These are phyloP conservation scores for Platichthys flesus DNA, from an alignment of 2,113 vertebrate genomes.

Conservation along the genomic window DNA sequence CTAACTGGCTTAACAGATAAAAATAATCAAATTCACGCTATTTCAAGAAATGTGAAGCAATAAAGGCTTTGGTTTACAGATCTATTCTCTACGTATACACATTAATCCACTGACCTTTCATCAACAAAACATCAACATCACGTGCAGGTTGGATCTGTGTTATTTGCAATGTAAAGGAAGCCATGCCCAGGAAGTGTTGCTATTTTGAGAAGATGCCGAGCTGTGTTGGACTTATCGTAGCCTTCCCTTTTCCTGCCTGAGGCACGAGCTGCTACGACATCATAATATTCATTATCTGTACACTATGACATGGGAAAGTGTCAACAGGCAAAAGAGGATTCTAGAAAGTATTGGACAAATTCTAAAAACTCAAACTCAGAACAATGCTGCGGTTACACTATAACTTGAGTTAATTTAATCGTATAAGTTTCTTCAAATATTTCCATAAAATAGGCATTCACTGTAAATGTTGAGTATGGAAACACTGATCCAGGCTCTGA, in stretches of 20 bases:
- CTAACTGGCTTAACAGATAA: no score
- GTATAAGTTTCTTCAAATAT: neutral
- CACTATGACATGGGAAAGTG: constrained; percentile 2
- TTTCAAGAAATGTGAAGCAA: neutral
- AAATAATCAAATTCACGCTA: neutral
- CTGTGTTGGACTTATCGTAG: constrained; percentile 58
- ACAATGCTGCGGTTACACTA: neutral
- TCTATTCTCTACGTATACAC: no score
- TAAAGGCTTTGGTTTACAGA: neutral
- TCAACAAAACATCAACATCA: constrained; percentile 14
- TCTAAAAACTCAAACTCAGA: no score
- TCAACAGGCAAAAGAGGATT: neutral
- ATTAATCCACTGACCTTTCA: neutral
- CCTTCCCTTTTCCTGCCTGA: constrained; percentile 60
- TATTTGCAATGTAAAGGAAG: constrained; percentile 52
- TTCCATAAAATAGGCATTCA: neutral
- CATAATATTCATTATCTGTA: constrained; percentile 34
- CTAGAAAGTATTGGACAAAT: neutral
- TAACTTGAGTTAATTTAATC: neutral
- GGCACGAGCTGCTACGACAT: constrained; percentile 19
- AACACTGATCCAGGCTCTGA: neutral
- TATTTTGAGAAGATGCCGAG: constrained; percentile 42
- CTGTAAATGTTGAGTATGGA: neutral
- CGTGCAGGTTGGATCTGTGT: neutral
- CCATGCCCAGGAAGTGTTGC: constrained; percentile 51